These are phyloP conservation scores for Sakesphorus luctuosus DNA, from an alignment of 2,113 vertebrate genomes.

Conservation along the genomic window DNA sequence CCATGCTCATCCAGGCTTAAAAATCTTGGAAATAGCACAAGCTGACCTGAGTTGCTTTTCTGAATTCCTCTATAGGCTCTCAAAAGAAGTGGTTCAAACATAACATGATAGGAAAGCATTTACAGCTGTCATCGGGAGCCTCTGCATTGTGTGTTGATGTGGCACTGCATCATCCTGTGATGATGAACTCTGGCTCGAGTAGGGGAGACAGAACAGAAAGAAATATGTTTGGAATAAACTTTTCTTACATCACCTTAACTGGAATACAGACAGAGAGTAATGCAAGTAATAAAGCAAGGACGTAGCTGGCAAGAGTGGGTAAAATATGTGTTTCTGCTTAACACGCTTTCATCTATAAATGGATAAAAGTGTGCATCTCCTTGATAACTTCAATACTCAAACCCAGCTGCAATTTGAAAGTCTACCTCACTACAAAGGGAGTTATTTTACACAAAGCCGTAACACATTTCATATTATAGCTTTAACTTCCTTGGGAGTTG, in stretches of 20 bases:
- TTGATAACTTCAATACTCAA: background rate
- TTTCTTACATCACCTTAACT: background rate
- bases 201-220: background rate
- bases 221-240: background rate
- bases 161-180: constrained; percentile 9
- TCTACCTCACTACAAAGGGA: background rate
- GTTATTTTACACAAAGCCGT: background rate
- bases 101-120: background rate
- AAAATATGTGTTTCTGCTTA: background rate
- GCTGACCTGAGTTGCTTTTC: constrained; percentile 33
- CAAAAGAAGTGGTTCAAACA: constrained; percentile 26
- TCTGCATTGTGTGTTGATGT: background rate
- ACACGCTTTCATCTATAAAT: background rate
- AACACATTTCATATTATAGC: background rate
- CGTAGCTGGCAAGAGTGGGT: background rate
- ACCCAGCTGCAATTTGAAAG: background rate
- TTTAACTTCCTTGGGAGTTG: background rate
- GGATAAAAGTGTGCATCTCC: background rate
- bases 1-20: constrained; percentile 60
- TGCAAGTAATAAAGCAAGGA: background rate
- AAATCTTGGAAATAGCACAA: constrained; percentile 43
- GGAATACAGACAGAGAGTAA: background rate
- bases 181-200: background rate
- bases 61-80: constrained; percentile 31
- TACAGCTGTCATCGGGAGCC: background rate